Evolutionary conservation across 1,140 invertebrate genomes (phyloP).

Genomic region (Drosophila sulfurigaster): DNA sequence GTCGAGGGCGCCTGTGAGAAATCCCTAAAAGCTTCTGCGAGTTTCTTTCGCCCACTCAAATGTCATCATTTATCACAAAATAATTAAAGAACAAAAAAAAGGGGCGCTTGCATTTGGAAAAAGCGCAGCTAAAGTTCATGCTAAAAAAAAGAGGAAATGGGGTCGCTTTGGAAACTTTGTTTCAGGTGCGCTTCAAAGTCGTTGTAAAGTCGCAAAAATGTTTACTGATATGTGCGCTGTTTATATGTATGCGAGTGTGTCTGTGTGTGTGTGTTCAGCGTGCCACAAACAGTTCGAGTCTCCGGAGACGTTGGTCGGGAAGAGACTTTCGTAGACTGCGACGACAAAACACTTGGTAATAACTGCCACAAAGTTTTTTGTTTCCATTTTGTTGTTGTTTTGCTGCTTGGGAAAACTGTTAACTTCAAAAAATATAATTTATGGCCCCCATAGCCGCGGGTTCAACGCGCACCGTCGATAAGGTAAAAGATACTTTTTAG

Average conservation of each 20-base stretch:
- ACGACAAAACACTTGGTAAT: constrained; percentile 82
- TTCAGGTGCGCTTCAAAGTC: constrained; percentile 76
- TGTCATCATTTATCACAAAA: constrained; percentile 85
- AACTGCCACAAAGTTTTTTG: constrained; percentile 78
- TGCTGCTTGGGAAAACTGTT: constrained; percentile 44
- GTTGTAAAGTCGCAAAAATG: constrained; percentile 71
- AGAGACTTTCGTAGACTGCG: constrained; percentile 32
- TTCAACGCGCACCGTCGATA: constrained; percentile 72
- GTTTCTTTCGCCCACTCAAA: constrained; percentile 59
- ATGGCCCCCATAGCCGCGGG: constrained; percentile 78
- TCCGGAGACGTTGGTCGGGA: constrained; percentile 17
- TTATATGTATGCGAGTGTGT: neutral
- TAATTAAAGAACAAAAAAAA: constrained; percentile 76
- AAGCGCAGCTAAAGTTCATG: constrained; percentile 44
- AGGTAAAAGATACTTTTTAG: constrained; percentile 77
- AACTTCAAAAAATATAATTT: constrained; percentile 83
- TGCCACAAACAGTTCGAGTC: constrained; percentile 3
- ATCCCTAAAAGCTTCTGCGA: constrained; percentile 44
- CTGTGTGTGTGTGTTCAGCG: neutral
- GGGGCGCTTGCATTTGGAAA: constrained; percentile 29
- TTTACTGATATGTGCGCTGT: constrained; percentile 73
- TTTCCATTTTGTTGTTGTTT: constrained; percentile 29
- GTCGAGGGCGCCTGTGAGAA: neutral
- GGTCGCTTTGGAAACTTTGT: constrained; percentile 50
- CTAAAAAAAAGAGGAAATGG: too few relatives aligned